Evolutionary conservation across 2,797 vertebrate species (phyloP), one percentile per base, ranked within the genome.

Genomic region (Rhadinocentrus ornatus): DNA sequence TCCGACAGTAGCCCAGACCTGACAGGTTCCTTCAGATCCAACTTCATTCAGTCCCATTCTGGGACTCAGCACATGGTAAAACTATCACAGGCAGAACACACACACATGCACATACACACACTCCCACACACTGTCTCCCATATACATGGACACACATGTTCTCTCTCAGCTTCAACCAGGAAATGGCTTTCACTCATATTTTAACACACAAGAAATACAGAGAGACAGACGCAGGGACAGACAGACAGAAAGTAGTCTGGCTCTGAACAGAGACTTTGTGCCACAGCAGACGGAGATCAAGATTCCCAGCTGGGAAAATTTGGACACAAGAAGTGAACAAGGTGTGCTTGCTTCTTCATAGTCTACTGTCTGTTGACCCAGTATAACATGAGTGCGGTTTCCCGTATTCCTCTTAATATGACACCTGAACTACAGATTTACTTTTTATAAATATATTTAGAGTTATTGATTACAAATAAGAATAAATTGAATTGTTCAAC

Each of bases 1-100:
- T 92, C 90, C 80, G 73, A 93, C 92, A 88, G 92, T 93, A 93
- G 92, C 89, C 75, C 81, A 81, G 81, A 89, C 82, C 86, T 91
- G 90, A 93, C 89, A 91, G 87, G 73, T 87, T 90, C 80, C 84
- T 73, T 91, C 90, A 90, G 86, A 89, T 92, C 90, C 85, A 76
- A 90, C 92, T 93, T 90, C 87, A 87, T 89, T 90, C 88, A 89
- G 86, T 76, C 81, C 79, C 84, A 73, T 76, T 62, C 83, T 75
- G 85, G 83, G 87, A 89, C 79, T 72, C 61, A 54, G 68, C 90
- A 91, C 84, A 92, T 92, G 92, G 89, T 92, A 90, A 91, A 93
- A 66, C 77, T 73, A 93, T 92, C 89, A 90, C 78, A 83, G 58
- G 20, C 82, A 66, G 80, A 71, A 63, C 71, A 70, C 66, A 73